These are phyloP conservation scores for Bombus terrestris DNA, from an alignment of 1,140 invertebrate species.

Conservation along the genomic window DNA sequence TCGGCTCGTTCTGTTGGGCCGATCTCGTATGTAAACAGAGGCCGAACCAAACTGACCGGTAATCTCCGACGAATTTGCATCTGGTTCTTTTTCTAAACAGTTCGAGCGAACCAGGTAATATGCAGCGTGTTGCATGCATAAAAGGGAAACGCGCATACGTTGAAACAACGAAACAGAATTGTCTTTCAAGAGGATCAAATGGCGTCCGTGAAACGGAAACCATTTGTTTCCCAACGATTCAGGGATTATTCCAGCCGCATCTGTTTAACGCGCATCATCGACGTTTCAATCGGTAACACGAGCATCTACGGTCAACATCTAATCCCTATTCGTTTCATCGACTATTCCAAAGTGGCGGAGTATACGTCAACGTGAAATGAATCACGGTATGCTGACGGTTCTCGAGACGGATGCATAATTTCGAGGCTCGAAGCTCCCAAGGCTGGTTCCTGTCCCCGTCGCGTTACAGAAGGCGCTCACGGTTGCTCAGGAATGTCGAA, in stretches of 20 bases:
- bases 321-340: slow-evolving; percentile 11
- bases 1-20: background rate
- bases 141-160: background rate
- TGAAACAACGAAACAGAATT: background rate
- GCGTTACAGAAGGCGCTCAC: slow-evolving; percentile 33
- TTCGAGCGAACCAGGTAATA: background rate
- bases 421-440: background rate
- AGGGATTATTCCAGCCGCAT: slow-evolving; percentile 6
- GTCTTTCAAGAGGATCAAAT: background rate
- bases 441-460: background rate
- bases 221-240: background rate
- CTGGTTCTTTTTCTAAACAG: background rate
- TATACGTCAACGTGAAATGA: slow-evolving; percentile 55
- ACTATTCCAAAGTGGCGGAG: background rate
- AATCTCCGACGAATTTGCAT: slow-evolving; percentile 1
- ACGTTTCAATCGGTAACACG: slow-evolving; percentile 33
- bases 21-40: slow-evolving; percentile 29
- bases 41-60: background rate
- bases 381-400: slow-evolving; percentile 52
- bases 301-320: slow-evolving; percentile 27
- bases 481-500: slow-evolving; percentile 69
- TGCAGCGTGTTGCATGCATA: slow-evolving; percentile 23
- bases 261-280: slow-evolving; percentile 12
- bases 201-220: slow-evolving; percentile 5
- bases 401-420: slow-evolving; percentile 70